Conservation (phyloP, 2,888 invertebrate genomes). For the Xestia rhomboidea region DNA sequence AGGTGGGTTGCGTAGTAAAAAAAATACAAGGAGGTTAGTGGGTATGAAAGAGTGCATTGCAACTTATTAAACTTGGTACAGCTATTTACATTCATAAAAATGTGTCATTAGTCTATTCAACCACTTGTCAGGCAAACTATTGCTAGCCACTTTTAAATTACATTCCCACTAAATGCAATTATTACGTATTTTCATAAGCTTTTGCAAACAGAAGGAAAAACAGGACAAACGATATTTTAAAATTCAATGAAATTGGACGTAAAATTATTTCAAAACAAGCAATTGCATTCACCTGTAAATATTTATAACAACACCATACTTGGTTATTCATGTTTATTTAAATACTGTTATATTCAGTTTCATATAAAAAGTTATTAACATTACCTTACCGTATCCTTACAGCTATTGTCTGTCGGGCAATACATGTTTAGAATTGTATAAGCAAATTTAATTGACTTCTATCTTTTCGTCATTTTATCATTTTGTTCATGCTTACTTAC, state of each 20-base stretch:
- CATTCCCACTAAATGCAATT: conserved; percentile 30
- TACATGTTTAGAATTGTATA: conserved; percentile 34
- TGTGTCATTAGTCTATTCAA: conserved; percentile 5
- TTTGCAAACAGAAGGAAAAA: conserved; percentile 39
- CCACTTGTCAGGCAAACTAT: conserved; percentile 37
- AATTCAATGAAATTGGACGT: conserved; percentile 49
- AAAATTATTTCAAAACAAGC: conserved; percentile 40
- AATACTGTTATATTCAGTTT: conserved; percentile 36
- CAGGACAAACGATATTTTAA: conserved; percentile 31
- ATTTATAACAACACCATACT: conserved; percentile 55
- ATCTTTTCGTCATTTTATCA: not conserved
- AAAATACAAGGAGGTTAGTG: too few species aligned
- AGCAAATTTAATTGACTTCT: conserved; percentile 19
- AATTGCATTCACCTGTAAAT: conserved; percentile 51
- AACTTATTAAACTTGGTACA: too few species aligned
- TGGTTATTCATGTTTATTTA: conserved; percentile 45
- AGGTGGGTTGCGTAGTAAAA: too few species aligned
- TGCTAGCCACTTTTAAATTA: conserved; percentile 26
- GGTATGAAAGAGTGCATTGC: too few species aligned
- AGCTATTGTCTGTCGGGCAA: conserved; percentile 18
- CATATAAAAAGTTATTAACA: conserved; percentile 51
- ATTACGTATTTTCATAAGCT: conserved; percentile 52
- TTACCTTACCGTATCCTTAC: conserved; percentile 33
- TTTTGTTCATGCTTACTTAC: not conserved
- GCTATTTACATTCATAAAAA: conserved; percentile 15